These are phyloP conservation scores for Mobula hypostoma DNA, from an alignment of 2,113 vertebrate genomes.

Conservation along the genomic window DNA sequence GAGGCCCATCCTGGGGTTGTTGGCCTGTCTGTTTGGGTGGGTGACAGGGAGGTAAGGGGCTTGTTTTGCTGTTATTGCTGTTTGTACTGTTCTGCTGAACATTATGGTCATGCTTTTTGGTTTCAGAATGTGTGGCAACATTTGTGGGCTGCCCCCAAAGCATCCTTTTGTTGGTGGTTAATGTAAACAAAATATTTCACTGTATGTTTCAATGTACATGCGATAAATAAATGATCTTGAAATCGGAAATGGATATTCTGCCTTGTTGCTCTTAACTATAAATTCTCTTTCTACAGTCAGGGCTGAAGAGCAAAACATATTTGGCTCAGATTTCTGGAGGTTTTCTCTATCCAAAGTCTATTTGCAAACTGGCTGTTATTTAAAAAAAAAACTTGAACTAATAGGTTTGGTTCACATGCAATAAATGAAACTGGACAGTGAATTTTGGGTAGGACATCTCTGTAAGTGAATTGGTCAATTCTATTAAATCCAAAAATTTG, in stretches of 20 bases:
- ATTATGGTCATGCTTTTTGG: too few species aligned
- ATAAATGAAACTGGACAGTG: background rate
- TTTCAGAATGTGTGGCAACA: too few species aligned
- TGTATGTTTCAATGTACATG: too few species aligned
- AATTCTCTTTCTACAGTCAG: background rate
- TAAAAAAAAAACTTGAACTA: background rate
- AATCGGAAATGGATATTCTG: background rate
- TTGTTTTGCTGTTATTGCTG: too few species aligned
- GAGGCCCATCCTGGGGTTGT: too few species aligned
- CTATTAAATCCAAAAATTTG: background rate
- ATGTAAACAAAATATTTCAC: too few species aligned
- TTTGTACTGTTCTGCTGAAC: too few species aligned
- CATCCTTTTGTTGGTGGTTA: too few species aligned
- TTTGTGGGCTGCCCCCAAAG: too few species aligned
- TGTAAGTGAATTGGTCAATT: background rate
- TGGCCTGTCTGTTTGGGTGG: too few species aligned
- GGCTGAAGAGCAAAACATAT: background rate
- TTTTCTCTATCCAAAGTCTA: background rate
- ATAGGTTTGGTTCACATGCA: background rate
- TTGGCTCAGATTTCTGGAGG: background rate
- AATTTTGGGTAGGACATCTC: background rate
- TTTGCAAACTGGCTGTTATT: background rate
- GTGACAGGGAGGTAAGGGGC: too few species aligned
- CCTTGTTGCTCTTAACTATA: background rate
- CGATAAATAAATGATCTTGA: too few species aligned